Evolutionary conservation across 1,140 invertebrate species (phyloP).

Genomic region (Trinorchestia longiramus): DNA sequence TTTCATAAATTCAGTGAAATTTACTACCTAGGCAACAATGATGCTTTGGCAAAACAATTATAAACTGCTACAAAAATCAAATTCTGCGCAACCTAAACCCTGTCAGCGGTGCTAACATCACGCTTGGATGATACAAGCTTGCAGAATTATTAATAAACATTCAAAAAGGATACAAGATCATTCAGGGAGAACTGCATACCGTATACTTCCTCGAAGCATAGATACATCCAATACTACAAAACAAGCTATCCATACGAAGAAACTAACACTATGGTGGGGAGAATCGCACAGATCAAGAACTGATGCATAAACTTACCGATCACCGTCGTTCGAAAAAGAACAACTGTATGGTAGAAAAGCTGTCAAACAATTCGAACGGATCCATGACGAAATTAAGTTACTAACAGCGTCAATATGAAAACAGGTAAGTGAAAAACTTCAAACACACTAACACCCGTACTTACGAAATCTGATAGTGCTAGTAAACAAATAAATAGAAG

Average conservation of each 20-base stretch:
- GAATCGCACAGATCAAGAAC: background rate
- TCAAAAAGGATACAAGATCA: background rate
- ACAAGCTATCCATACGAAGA: background rate
- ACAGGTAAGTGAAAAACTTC: background rate
- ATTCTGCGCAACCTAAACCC: too few species aligned
- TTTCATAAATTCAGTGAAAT: too few species aligned
- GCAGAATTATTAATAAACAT: background rate
- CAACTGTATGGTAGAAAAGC: background rate
- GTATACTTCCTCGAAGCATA: background rate
- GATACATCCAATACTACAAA: background rate
- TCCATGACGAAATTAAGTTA: background rate
- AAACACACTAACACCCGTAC: background rate
- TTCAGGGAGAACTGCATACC: background rate
- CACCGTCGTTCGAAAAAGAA: background rate
- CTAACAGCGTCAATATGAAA: background rate
- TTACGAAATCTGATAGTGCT: background rate
- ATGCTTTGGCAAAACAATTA: too few species aligned
- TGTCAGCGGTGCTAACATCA: too few species aligned
- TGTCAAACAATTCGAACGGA: background rate
- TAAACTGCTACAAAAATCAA: too few species aligned
- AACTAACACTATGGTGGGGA: background rate
- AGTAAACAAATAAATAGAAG: background rate
- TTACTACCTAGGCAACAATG: too few species aligned
- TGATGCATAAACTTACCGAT: background rate
- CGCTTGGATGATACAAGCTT: too few species aligned